Base-by-base conservation (phyloP, 2,113 vertebrate species). In the Rhodinocichla rosea region DNA sequence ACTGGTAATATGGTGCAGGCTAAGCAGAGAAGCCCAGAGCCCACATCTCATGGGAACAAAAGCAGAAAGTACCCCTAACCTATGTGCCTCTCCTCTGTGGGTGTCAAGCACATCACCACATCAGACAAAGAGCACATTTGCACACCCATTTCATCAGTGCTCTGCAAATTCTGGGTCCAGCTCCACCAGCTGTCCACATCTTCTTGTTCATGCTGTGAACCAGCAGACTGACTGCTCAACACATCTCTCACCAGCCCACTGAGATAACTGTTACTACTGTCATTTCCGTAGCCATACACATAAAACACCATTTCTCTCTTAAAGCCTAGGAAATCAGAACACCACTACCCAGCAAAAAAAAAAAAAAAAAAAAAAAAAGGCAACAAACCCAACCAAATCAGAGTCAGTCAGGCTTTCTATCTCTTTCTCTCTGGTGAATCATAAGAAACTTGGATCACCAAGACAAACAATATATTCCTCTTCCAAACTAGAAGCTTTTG, bases 151-250 rank as follows among this genome's bases (percentile, higher is more conserved):
- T 69, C 42, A 44, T 53, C 33, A 67, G 18, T 19, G 20, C 26
- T 68, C 20, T 63, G 15, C 26, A 13, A 32, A 30, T 67, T 78
- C 57, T 75, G 67, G 32, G 26, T 82, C 44, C 47, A 83, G 27
- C 35, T 22, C 47, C 21, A 35, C 30, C 47, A 37, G 16, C 14
- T 42, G 33, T 27, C 27, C 22, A 15, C 47, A 56, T 23, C 40
- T 39, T 50, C 28, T 64, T 49, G 68, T 19, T 76, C 32, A 5
- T 19, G 30, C 18, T 55, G 30, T 56, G 62, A 90, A 16, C 33
- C 37, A 63, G 18, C 30, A 47, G 50, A 8, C 33, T 69, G 64
- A 30, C n/a, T 14, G 52, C 0, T 0, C 2, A 1, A 37, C 16
- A 3, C 10, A 20, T 30, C 47, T 62, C 32, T 75, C 56, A 55